A percentile compares a stretch with the other conserved stretches of the same genome.
phyloP scores from a whole-genome alignment of 2,888 invertebrate genomes.

The Drosophila borborema region DNA sequence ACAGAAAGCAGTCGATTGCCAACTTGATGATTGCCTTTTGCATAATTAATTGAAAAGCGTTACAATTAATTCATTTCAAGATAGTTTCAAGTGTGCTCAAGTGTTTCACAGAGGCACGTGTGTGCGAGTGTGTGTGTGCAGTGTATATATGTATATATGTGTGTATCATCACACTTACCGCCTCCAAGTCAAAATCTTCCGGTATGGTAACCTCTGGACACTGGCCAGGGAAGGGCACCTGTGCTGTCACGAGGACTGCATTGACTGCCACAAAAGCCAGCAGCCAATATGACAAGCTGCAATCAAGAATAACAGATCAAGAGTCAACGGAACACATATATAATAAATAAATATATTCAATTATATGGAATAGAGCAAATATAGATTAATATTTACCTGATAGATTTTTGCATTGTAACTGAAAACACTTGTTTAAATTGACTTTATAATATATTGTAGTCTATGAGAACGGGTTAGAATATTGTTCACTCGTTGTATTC shows the following conservation, averaged over 20 bases:
- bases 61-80: constrained; percentile 28
- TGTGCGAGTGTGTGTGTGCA: background rate
- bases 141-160: background rate
- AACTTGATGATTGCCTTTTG: constrained; percentile 16
- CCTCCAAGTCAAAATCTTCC: constrained; percentile 87
- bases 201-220: constrained; percentile 88
- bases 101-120: background rate
- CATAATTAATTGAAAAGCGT: constrained; percentile 39
- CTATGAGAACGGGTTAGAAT: background rate
- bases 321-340: background rate
- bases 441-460: constrained; percentile 1
- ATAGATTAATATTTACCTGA: constrained; percentile 18
- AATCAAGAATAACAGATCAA: background rate
- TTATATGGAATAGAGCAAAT: too few species aligned
- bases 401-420: constrained; percentile 26
- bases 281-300: constrained; percentile 46
- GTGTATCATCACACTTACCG: constrained; percentile 76
- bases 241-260: constrained; percentile 81
- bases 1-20: constrained; percentile 9
- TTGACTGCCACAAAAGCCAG: constrained; percentile 44
- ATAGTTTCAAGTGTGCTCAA: constrained; percentile 24
- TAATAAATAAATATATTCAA: background rate
- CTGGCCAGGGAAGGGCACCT: constrained; percentile 88
- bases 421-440: background rate
- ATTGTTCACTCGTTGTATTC: constrained; percentile 10